Percentiles rank a stretch among this genome's conserved stretches.
Conservation (phyloP, 1,140 invertebrate species). For the Caerostris darwini region DNA sequence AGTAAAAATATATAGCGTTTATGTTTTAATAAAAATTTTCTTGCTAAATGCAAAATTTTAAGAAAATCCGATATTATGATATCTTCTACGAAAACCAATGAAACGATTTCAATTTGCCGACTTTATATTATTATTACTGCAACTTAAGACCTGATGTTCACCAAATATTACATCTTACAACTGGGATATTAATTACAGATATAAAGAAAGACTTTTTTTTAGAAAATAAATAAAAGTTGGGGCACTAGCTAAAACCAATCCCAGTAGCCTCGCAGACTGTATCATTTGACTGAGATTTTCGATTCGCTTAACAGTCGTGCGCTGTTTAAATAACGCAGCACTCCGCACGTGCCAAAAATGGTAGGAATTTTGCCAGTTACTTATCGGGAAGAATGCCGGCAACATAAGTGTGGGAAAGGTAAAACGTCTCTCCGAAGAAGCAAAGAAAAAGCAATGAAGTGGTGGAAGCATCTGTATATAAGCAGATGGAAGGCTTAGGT, state of each 20-base stretch:
- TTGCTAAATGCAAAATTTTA: no score
- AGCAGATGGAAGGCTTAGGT: background rate
- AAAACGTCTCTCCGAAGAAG: background rate
- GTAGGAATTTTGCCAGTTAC: conserved; percentile 1
- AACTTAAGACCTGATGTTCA: no score
- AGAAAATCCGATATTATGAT: no score
- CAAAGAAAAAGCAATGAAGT: background rate
- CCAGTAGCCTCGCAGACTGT: background rate
- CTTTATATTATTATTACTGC: no score
- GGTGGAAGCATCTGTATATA: background rate
- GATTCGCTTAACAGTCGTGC: background rate
- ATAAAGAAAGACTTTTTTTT: background rate
- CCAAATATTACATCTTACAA: no score
- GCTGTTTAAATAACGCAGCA: background rate
- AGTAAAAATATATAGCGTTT: no score
- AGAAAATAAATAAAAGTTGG: background rate
- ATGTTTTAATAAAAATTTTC: no score
- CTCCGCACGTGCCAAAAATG: conserved; percentile 10
- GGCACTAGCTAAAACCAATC: background rate
- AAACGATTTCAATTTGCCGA: no score
- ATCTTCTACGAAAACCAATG: no score
- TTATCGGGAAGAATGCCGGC: conserved; percentile 29
- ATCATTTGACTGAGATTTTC: background rate
- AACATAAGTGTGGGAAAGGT: background rate
- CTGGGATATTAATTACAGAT: no score